These are phyloP conservation scores for Oreocharis arfaki DNA, from an alignment of 2,113 vertebrate species.

Conservation along the genomic window DNA sequence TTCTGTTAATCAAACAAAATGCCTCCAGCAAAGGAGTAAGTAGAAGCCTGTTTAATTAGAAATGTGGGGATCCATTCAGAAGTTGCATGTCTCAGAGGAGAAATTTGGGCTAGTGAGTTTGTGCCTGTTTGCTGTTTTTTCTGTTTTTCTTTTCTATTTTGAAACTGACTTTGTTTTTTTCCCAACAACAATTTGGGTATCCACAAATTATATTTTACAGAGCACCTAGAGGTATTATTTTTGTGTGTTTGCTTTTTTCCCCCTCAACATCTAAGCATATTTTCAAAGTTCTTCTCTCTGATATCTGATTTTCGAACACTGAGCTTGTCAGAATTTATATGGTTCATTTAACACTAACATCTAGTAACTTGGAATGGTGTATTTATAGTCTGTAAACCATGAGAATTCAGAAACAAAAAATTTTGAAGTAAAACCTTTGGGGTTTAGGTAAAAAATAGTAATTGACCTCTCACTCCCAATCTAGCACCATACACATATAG, in stretches of 20 bases:
- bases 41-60: slow-evolving; percentile 39
- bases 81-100: neutral
- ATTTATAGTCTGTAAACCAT: neutral
- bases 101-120: neutral
- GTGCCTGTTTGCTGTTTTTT: neutral
- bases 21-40: slow-evolving; percentile 47
- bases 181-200: neutral
- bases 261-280: neutral
- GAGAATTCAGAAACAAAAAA: neutral
- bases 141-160: neutral
- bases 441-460: neutral
- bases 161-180: neutral
- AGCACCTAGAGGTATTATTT: neutral
- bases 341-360: neutral
- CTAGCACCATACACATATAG: neutral
- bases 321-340: neutral
- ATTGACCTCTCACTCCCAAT: neutral
- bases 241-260: neutral
- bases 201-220: neutral
- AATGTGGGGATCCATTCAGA: neutral
- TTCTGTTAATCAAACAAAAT: slow-evolving; percentile 59
- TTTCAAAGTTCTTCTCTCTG: neutral
- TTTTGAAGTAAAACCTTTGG: neutral
- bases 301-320: neutral
- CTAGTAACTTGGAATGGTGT: neutral